Conservation (phyloP, 1,140 invertebrate genomes). For the Argopecten irradians region DNA sequence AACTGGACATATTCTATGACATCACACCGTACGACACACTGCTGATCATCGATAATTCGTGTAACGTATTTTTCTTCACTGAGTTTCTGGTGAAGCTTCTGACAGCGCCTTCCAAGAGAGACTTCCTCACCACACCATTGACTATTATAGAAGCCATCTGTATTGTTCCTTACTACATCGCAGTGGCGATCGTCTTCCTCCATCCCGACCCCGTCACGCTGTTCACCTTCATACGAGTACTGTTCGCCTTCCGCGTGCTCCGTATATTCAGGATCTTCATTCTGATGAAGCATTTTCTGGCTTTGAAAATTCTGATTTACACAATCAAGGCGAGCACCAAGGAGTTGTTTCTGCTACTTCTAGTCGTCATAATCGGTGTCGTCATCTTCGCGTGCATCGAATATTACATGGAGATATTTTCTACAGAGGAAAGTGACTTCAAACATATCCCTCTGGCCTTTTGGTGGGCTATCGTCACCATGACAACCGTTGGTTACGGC, state of each 20-base stretch:
- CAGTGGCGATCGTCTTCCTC: constrained; percentile 72
- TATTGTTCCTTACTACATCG: constrained; percentile 65
- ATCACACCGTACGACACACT: constrained; percentile 40
- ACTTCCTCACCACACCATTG: constrained; percentile 61
- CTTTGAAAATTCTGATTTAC: constrained; percentile 64
- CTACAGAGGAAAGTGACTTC: constrained; percentile 54
- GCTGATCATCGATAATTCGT: constrained; percentile 53
- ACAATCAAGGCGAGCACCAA: constrained; percentile 65
- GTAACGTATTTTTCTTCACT: constrained; percentile 56
- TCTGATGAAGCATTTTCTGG: constrained; percentile 65
- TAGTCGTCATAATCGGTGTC: constrained; percentile 64
- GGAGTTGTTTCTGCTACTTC: constrained; percentile 63
- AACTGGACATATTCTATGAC: constrained; percentile 52
- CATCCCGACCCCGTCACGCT: constrained; percentile 59
- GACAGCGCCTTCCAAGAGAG: constrained; percentile 71
- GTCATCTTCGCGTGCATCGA: constrained; percentile 66
- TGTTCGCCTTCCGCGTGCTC: constrained; percentile 59
- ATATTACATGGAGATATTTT: constrained; percentile 64
- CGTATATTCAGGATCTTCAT: constrained; percentile 64
- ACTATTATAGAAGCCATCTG: constrained; percentile 61
- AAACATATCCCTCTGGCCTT: constrained; percentile 65
- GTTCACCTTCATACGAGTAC: constrained; percentile 53
- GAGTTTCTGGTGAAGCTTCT: constrained; percentile 68
- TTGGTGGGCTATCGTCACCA: constrained; percentile 73
- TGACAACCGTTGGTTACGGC: constrained; percentile 74